Base-by-base conservation (phyloP, 2,113 vertebrate species). In the Myiozetetes cayanensis region DNA sequence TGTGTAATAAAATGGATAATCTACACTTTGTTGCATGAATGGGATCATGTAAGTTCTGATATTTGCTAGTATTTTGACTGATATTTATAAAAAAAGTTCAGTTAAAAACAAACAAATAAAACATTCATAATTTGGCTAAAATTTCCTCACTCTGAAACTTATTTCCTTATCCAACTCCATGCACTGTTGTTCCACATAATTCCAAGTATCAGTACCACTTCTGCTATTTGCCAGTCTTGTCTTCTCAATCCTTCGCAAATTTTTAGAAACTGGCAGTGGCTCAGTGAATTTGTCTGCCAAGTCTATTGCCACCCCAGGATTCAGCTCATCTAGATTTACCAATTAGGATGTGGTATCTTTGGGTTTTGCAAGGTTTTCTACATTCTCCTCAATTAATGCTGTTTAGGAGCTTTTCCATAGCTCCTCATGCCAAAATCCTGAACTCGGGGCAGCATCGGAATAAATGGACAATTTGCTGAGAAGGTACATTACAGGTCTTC, bases 401-500 rank as follows among this genome's bases (percentile, higher is more conserved):
- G 14, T 86, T 92, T 50, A 86, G 66, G 67, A 86, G 75, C 37
- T 84, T 93, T 84, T 86, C 92, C 35, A 55, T 6, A 80, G 52
- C 46, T 87, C 5, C 59, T 85, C 53, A 43, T 87, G 88, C 85
- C 90, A 95, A 96, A 93, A 94, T 70, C 49, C 78, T 62, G 44
- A 91, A 91, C 74, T 83, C 3, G 0, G 44, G 5, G 2, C 7
- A 56, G 77, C 25, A 19, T 37, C 53, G 79, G 46, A 93, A 94
- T 85, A 92, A 94, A 95, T 10, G 72, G 92, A 90, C 74, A 87
- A 78, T 87, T 89, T 96, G 73, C 77, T 93, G 67, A 87, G 80
- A 89, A 78, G 52, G 56, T 85, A 76, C 66, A 41, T 73, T 85
- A 79, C 66, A 91, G 66, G 87, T 85, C 70, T 72, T 81, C 78